These are phyloP conservation scores for Ichneumoninae sp. DNA, from an alignment of 2,888 invertebrate species.

Conservation along the genomic window DNA sequence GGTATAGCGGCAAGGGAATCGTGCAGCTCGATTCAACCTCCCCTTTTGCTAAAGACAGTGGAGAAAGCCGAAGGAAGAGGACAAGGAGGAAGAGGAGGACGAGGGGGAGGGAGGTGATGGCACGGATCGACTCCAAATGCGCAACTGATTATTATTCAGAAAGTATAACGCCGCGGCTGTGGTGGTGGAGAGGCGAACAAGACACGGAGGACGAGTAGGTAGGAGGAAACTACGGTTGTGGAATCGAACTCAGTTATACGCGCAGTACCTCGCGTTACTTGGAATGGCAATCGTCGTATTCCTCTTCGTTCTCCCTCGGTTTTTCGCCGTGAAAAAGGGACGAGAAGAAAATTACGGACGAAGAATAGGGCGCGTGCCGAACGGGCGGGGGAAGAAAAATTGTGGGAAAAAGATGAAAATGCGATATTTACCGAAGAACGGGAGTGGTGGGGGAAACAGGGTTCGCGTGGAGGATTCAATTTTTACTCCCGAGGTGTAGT, in stretches of 20 bases:
- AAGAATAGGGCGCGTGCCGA: constrained; percentile 61
- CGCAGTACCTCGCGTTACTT: constrained; percentile 36
- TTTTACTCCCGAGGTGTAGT: neutral
- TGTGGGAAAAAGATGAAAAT: neutral
- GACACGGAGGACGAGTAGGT: constrained; percentile 9
- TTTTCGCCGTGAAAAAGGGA: neutral
- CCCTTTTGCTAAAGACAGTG: constrained; percentile 57
- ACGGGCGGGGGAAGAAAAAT: neutral
- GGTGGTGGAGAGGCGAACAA: constrained; percentile 34
- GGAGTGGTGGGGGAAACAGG: neutral
- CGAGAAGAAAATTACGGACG: constrained; percentile 40
- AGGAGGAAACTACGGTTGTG: constrained; percentile 11
- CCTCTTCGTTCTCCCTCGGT: neutral
- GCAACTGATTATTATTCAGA: constrained; percentile 78
- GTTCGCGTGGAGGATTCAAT: constrained; percentile 13
- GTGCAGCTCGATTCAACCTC: constrained; percentile 44
- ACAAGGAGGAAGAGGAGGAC: constrained; percentile 4
- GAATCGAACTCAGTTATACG: constrained; percentile 52
- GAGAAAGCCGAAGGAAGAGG: constrained; percentile 5
- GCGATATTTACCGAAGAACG: neutral
- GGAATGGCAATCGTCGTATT: constrained; percentile 53
- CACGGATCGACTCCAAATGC: constrained; percentile 74
- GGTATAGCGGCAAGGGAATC: constrained; percentile 46
- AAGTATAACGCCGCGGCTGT: constrained; percentile 75
- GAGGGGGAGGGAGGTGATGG: constrained; percentile 65